phyloP scores from a whole-genome alignment of 2,888 invertebrate genomes.

The Parelbella ahira region DNA sequence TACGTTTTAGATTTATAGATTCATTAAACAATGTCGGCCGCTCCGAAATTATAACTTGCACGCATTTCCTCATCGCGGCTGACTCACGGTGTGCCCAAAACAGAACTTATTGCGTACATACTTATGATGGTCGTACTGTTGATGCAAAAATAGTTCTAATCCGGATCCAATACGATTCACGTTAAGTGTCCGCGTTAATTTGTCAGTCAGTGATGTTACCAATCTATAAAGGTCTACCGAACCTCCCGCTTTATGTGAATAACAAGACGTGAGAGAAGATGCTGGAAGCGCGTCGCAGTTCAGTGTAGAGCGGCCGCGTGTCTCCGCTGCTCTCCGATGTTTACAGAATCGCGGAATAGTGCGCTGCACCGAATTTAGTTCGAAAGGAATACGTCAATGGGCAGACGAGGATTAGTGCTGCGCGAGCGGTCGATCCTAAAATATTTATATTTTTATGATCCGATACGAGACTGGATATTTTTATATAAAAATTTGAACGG shows the following conservation, averaged over 20 bases:
- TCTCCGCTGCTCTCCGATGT: constrained; percentile 58
- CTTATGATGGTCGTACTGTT: constrained; percentile 25
- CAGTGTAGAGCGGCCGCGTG: constrained; percentile 51
- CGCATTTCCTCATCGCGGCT: constrained; percentile 76
- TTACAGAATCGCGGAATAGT: constrained; percentile 78
- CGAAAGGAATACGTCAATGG: constrained; percentile 77
- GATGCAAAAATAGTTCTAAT: constrained; percentile 38
- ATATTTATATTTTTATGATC: constrained; percentile 75
- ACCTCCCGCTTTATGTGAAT: constrained; percentile 38
- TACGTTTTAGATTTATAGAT: constrained; percentile 61
- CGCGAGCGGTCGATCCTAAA: constrained; percentile 62
- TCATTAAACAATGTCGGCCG: constrained; percentile 71
- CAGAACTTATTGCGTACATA: constrained; percentile 72
- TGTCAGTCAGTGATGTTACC: constrained; percentile 44
- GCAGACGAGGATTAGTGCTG: constrained; percentile 55
- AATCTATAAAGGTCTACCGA: constrained; percentile 43
- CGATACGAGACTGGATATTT: constrained; percentile 59
- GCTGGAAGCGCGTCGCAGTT: constrained; percentile 39
- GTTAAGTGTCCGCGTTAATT: constrained; percentile 34
- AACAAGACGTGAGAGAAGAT: constrained; percentile 37
- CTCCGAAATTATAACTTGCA: constrained; percentile 74
- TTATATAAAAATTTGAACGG: constrained; percentile 69
- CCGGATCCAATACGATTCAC: constrained; percentile 22
- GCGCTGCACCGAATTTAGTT: constrained; percentile 78
- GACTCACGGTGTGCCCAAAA: constrained; percentile 74